Conservation (phyloP, 2,888 invertebrate genomes). For the Folsomia candida region DNA sequence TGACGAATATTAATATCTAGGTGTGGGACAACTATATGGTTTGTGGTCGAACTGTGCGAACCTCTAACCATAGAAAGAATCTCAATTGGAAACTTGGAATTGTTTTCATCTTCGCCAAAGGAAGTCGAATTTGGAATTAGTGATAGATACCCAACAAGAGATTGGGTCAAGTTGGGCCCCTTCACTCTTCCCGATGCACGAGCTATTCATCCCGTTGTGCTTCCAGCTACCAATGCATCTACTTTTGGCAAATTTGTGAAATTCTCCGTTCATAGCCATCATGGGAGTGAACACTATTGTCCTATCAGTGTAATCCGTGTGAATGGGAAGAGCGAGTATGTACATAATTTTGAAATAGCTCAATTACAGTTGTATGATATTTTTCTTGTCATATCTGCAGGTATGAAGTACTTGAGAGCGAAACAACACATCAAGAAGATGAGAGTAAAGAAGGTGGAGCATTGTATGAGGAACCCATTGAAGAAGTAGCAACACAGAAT, state of each 20-base stretch:
- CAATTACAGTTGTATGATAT: not conserved
- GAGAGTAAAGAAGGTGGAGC: conserved; percentile 40
- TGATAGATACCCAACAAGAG: conserved; percentile 80
- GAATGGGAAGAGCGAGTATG: conserved; percentile 83
- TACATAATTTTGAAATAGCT: not conserved
- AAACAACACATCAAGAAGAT: conserved; percentile 56
- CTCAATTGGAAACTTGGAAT: conserved; percentile 86
- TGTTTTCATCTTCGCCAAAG: conserved; percentile 95
- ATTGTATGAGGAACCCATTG: conserved; percentile 54
- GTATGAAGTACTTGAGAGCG: conserved; percentile 78
- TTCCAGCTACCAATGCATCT: conserved; percentile 47
- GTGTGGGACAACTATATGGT: conserved; percentile 89
- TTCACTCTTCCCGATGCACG: conserved; percentile 45
- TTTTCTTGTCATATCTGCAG: conserved; percentile 20
- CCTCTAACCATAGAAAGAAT: conserved; percentile 87
- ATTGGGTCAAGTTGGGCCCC: conserved; percentile 47
- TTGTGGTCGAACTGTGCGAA: conserved; percentile 96
- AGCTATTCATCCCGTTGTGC: conserved; percentile 47
- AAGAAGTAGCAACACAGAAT: conserved; percentile 47
- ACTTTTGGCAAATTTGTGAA: conserved; percentile 52
- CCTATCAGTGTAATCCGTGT: conserved; percentile 93
- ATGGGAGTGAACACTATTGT: conserved; percentile 96
- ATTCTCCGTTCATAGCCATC: conserved; percentile 84
- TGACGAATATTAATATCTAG: conserved; percentile 23
- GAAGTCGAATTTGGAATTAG: conserved; percentile 84